Evolutionary conservation across 2,888 invertebrate genomes (phyloP).

Genomic region (Eupithecia tripunctaria): DNA sequence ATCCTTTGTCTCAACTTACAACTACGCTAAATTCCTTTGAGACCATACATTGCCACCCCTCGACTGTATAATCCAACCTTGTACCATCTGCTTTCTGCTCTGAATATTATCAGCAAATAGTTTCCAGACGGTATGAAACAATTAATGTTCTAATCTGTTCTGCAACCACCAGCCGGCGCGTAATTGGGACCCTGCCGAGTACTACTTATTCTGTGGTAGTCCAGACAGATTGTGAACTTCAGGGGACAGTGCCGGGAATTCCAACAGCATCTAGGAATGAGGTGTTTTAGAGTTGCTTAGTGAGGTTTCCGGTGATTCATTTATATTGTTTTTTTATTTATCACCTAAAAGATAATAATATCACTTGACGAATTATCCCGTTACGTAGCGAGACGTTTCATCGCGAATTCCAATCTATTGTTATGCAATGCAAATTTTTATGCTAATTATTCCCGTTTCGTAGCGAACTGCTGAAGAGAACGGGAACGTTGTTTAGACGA

Average conservation of each 20-base stretch:
- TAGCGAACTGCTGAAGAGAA: too few species aligned
- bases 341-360: too few species aligned
- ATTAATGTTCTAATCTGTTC: not conserved
- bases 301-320: not conserved
- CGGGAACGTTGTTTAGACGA: too few species aligned
- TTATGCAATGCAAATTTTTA: too few species aligned
- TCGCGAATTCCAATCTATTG: too few species aligned
- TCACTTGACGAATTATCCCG: too few species aligned
- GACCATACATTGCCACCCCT: not conserved
- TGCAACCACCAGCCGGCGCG: not conserved
- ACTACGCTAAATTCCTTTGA: not conserved
- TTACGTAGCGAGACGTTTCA: too few species aligned
- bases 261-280: not conserved
- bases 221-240: not conserved
- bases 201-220: not conserved
- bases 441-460: too few species aligned
- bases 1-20: not conserved
- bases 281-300: not conserved
- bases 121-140: not conserved
- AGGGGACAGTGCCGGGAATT: not conserved
- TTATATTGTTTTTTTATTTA: not conserved
- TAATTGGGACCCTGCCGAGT: not conserved
- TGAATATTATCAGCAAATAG: not conserved
- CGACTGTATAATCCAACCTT: not conserved
- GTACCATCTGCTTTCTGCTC: conserved; percentile 1